Base-by-base conservation (phyloP, 2,888 invertebrate genomes). In the Oscheius sp. region DNA sequence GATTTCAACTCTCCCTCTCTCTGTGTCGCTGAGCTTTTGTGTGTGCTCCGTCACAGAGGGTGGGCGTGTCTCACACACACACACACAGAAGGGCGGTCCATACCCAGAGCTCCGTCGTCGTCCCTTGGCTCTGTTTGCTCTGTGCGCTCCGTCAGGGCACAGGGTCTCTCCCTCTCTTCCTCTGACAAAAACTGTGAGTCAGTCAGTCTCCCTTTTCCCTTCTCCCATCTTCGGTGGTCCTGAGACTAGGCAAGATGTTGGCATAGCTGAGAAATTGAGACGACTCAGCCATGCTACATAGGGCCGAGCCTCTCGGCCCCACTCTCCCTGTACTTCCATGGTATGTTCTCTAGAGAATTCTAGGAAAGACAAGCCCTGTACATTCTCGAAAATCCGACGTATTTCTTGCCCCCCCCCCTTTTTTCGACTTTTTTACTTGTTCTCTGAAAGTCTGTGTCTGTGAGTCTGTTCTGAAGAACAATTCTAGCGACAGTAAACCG, bases 171-270 rank as follows among this genome's bases (percentile, higher is more conserved):
- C n/a, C 55, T 9, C 42, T 37, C 7, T 7, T 42, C 42, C 7
- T 7, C 42, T 7, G 42, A 42, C 42, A 42, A 42, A 42, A 42
- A 33, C 42, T 63, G 29, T 21, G 21, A 21, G 21, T 21, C 21
- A 65, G 42, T 68, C 68, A 58, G 33, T 55, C 59, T 47, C 42
- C 58, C 47, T 35, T 37, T 21, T 62, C 57, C 66, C 66, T 33
- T 32, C 33, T 29, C 51, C 48, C 51, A 57, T 37, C 37, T 29
- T 42, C 10, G 32, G 47, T n/a, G 63, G 48, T 65, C 63, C 63
- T 37, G 74, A 86, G 87, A 88, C 85, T 78, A 90, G 90, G 90
- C 90, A 90, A 90, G 90, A 90, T 90, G 90, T 90, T 90, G 90
- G 90, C 90, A 90, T 90, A 90, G 90, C 90, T 90, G 90, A 90